Percentiles rank a stretch among this genome's conserved stretches.
Conservation (phyloP, 2,888 invertebrate species). For the Lysandra coridon region DNA sequence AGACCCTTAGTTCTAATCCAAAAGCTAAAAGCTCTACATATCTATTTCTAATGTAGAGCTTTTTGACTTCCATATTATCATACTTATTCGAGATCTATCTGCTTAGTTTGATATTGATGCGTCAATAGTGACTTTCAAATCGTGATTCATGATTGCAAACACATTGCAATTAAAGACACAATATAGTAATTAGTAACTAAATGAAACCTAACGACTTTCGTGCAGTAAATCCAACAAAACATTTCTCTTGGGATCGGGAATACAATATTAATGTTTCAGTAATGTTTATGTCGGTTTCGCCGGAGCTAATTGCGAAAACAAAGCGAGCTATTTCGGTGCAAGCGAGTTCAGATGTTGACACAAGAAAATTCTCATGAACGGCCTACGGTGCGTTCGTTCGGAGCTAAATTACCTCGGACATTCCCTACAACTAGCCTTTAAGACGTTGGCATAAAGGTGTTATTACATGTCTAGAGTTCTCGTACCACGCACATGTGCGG, state of each 20-base stretch:
- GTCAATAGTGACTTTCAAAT: neutral
- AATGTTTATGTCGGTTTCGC: conserved; percentile 30
- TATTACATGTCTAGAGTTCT: conserved; percentile 39
- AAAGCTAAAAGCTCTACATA: no score
- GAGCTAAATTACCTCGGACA: neutral
- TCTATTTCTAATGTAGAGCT: no score
- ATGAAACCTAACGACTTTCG: neutral
- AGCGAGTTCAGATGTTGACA: conserved; percentile 71
- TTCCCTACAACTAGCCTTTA: neutral
- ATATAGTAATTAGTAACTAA: neutral
- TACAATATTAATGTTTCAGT: conserved; percentile 21
- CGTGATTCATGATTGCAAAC: neutral
- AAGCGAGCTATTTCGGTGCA: conserved; percentile 72
- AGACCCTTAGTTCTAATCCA: no score
- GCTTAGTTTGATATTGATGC: neutral
- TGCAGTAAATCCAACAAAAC: neutral
- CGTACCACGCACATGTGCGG: conserved; percentile 70
- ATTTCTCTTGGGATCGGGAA: neutral
- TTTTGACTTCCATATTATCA: no score
- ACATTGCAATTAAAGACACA: neutral
- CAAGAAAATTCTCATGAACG: conserved; percentile 78
- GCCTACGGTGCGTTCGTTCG: conserved; percentile 63
- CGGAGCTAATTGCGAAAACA: conserved; percentile 59
- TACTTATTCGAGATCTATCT: neutral
- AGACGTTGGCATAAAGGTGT: neutral